Evolutionary conservation across 2,888 invertebrate species (phyloP), one percentile per base, ranked within the genome.

Genomic region (Megamerina dolium): DNA sequence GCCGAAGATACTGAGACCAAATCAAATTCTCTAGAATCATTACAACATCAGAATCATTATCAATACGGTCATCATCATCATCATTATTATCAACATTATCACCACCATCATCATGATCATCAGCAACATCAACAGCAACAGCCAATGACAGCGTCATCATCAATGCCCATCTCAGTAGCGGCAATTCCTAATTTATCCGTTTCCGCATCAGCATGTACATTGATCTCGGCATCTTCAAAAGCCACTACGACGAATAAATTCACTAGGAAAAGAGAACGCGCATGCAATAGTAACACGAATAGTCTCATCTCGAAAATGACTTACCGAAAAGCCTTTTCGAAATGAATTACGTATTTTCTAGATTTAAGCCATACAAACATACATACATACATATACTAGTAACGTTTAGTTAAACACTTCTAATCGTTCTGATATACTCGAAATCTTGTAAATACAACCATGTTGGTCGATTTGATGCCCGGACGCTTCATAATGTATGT

Each of bases 231-330:
- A 45, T 43, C 47, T 27, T 45, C 63, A 43, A 60, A 58, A 57
- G 62, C 57, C 55, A 59, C 62, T 57, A 60, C 59, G 53, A 62
- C 59, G 46, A 68, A 68, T 60, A 70, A 68, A 56, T 68, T 66
- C 58, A 68, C 70, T 51, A 66, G 68, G 52, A 68, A 67, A 55
- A 61, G 68, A 59, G 65, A 68, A 61, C 67, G 69, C 55, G 60
- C 65, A 54, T 64, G 68, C 60, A 65, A 67, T 58, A 66, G 63
- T 54, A 57, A 52, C 53, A 51, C 54, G 51, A 60, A 46, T 45
- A 51, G 52, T 56, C 55, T 56, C 55, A 59, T 64, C 59, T 66
- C 68, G 58, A 68, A 62, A 55, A 58, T 62, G 59, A 58, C 60
- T 53, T 60, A 60, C 54, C 66, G 59, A 57, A 63, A 63, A 56